Percentiles rank a stretch among this genome's conserved stretches.
phyloP scores from a whole-genome alignment of 2,113 vertebrate genomes.

The Notothenia coriiceps region DNA sequence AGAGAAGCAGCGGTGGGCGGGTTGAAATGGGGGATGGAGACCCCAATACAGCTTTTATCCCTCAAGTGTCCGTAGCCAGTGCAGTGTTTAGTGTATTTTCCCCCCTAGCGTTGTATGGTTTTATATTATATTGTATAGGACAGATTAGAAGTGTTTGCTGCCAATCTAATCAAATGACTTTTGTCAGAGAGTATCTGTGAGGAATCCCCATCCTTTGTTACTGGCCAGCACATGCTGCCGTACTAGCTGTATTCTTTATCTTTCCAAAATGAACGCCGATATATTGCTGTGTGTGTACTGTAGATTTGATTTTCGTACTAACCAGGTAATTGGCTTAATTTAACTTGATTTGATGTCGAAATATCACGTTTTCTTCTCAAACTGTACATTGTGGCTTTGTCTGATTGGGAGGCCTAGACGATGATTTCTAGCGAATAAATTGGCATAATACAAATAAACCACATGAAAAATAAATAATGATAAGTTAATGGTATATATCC shows the following conservation, averaged over 20 bases:
- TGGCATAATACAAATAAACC: neutral
- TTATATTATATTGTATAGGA: neutral
- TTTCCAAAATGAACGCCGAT: neutral
- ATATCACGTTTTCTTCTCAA: neutral
- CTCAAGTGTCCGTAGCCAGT: conserved; percentile 30
- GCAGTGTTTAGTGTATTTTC: conserved; percentile 25
- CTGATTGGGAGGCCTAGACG: conserved; percentile 14
- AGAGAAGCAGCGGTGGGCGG: conserved; percentile 62
- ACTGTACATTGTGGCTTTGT: conserved; percentile 40
- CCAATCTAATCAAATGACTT: conserved; percentile 22
- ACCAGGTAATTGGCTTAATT: neutral
- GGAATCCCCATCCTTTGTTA: conserved; percentile 70
- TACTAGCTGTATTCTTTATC: conserved; percentile 29
- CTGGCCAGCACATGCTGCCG: conserved; percentile 54
- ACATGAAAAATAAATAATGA: neutral
- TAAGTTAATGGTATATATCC: neutral
- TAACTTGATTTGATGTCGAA: neutral
- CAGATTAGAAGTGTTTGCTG: neutral
- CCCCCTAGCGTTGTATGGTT: neutral
- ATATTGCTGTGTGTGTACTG: neutral
- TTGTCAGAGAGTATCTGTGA: conserved; percentile 17
- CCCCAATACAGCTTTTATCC: conserved; percentile 50
- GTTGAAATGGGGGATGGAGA: conserved; percentile 72
- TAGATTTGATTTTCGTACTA: neutral
- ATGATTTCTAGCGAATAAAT: neutral